Evolutionary conservation across 2,113 vertebrate species (phyloP).

Genomic region (Cyanoliseus patagonus): DNA sequence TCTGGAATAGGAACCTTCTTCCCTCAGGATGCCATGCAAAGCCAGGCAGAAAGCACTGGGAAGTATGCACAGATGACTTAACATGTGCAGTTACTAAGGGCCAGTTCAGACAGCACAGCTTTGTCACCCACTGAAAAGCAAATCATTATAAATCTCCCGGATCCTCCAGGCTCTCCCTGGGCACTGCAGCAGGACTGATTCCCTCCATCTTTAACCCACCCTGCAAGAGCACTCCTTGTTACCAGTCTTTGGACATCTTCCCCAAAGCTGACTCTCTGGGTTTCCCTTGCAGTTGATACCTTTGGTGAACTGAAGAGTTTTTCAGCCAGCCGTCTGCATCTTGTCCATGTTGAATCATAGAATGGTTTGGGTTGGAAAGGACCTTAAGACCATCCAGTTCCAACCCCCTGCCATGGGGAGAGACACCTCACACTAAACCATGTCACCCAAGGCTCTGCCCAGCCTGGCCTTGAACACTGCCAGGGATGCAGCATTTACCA

Average conservation of each 20-base stretch:
- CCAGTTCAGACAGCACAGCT: background rate
- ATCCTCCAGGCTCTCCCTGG: background rate
- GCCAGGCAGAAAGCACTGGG: background rate
- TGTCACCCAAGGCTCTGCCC: background rate
- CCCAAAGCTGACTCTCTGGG: background rate
- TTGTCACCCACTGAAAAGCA: background rate
- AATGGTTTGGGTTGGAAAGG: background rate
- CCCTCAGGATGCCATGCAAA: background rate
- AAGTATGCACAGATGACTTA: background rate
- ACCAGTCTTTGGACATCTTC: background rate
- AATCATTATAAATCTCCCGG: background rate
- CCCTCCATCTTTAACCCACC: background rate
- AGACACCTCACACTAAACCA: background rate
- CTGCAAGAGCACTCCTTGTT: background rate
- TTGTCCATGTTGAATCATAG: background rate
- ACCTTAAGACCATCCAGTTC: background rate
- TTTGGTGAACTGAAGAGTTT: background rate
- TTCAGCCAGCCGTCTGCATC: rapidly evolving
- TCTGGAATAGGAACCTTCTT: background rate
- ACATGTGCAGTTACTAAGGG: background rate
- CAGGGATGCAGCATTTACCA: background rate
- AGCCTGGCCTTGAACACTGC: background rate
- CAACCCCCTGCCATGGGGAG: background rate
- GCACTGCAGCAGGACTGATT: background rate
- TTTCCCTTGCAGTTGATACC: background rate